Evolutionary conservation across 2,888 invertebrate species (phyloP).

Genomic region (Andrena trimmerana): DNA sequence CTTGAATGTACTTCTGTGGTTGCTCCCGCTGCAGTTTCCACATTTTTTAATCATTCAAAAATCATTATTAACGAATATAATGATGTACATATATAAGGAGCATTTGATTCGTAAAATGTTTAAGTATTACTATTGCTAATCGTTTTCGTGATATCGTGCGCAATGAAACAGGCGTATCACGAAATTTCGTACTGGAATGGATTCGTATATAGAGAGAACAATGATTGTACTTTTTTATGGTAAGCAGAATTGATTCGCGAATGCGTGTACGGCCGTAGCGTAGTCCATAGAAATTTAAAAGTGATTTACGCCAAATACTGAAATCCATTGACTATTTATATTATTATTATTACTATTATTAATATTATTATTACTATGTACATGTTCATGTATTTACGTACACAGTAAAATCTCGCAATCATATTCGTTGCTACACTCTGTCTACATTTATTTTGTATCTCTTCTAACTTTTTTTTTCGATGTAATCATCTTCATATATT

Average conservation of each 20-base stretch:
- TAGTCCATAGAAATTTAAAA: conserved; percentile 74
- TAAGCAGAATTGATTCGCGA: conserved; percentile 53
- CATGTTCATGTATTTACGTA: conserved; percentile 59
- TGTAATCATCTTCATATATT: conserved; percentile 37
- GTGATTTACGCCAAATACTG: conserved; percentile 82
- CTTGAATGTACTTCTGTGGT: conserved; percentile 64
- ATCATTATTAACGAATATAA: conserved; percentile 69
- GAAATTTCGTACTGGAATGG: conserved; percentile 44
- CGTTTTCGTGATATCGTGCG: conserved; percentile 37
- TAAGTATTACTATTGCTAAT: conserved; percentile 56
- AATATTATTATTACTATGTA: conserved; percentile 64
- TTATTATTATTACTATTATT: conserved; percentile 62
- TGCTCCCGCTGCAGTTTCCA: conserved; percentile 59
- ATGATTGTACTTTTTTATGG: conserved; percentile 54
- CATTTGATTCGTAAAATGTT: conserved; percentile 58
- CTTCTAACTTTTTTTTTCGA: conserved; percentile 26
- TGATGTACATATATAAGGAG: conserved; percentile 74
- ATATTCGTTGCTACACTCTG: conserved; percentile 27
- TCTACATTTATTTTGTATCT: conserved; percentile 37
- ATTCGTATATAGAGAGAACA: conserved; percentile 11
- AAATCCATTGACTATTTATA: conserved; percentile 75
- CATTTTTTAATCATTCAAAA: conserved; percentile 68
- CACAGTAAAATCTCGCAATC: conserved; percentile 43
- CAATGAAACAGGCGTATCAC: conserved; percentile 36
- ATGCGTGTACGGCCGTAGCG: conserved; percentile 55